A percentile compares a stretch with the other conserved stretches of the same genome.
phyloP scores from a whole-genome alignment of 53 echinoderm and acorn worm genomes.

The Astropecten irregularis region DNA sequence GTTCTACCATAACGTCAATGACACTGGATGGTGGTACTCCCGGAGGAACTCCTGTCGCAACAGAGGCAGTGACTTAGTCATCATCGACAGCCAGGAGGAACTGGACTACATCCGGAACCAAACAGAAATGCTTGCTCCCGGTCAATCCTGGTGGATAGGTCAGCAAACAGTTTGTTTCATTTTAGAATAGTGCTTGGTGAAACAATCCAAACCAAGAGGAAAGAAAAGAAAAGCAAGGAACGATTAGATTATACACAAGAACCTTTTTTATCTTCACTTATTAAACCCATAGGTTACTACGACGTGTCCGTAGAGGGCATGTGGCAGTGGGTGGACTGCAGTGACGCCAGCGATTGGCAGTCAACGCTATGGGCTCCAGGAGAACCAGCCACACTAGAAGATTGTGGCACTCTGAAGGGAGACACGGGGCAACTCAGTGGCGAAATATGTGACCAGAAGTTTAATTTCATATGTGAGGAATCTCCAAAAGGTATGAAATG shows the following conservation, averaged over 20 bases:
- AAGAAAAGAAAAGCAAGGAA: too few species aligned
- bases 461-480: conserved; percentile 70
- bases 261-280: too few species aligned
- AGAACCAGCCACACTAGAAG: conserved; percentile 67
- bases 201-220: too few species aligned
- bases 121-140: background rate
- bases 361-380: conserved; percentile 71
- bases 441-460: conserved; percentile 58
- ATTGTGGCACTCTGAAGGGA: conserved; percentile 64
- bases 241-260: too few species aligned
- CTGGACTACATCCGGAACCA: conserved; percentile 55
- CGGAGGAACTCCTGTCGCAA: conserved; percentile 37
- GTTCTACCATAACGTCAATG: conserved; percentile 1
- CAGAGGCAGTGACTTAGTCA: conserved; percentile 63
- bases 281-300: conserved; percentile 81
- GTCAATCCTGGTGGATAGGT: conserved; percentile 27
- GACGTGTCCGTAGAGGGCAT: conserved; percentile 77
- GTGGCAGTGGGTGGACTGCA: conserved; percentile 94
- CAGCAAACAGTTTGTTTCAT: too few species aligned
- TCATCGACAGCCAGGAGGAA: conserved; percentile 68
- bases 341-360: conserved; percentile 69
- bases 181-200: too few species aligned
- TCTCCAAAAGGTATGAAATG: conserved; percentile 68
- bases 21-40: conserved; percentile 50
- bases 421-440: conserved; percentile 47